Percentiles rank a stretch among this genome's conserved stretches.
phyloP scores from a whole-genome alignment of 2,113 vertebrate genomes.

The Geococcyx californianus region DNA sequence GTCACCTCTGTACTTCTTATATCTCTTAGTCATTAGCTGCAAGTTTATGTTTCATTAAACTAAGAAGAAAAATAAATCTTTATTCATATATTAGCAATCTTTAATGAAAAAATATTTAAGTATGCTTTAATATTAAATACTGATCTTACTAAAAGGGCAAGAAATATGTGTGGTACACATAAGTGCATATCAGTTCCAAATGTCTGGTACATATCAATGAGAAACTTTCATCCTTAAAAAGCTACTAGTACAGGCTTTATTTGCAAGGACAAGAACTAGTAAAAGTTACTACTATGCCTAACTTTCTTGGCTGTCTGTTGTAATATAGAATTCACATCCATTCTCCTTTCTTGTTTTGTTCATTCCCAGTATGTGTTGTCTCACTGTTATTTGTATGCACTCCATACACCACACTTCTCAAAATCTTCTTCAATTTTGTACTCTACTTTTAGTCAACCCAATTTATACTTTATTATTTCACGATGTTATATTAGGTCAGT shows the following conservation, averaged over 20 bases:
- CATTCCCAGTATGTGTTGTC: neutral
- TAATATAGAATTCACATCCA: neutral
- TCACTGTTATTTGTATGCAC: neutral
- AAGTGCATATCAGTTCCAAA: neutral
- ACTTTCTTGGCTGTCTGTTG: neutral
- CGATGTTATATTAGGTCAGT: neutral
- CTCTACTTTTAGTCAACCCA: neutral
- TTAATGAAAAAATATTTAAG: neutral
- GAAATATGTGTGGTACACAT: neutral
- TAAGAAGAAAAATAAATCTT: neutral
- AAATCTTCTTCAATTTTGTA: slow-evolving; percentile 10
- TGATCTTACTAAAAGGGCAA: neutral
- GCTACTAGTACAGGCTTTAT: neutral
- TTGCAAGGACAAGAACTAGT: neutral
- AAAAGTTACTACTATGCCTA: neutral
- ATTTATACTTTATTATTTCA: neutral
- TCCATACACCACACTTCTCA: neutral
- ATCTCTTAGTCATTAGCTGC: neutral
- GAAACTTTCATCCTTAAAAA: neutral
- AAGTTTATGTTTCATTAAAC: slow-evolving; percentile 4
- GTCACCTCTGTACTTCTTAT: neutral
- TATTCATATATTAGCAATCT: neutral
- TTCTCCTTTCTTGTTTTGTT: neutral
- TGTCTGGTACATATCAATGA: neutral
- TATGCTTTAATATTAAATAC: neutral